Percentiles rank a stretch among this genome's conserved stretches.
Evolutionary conservation across 2,113 vertebrate species (phyloP).

Genomic region (Oncorhynchus tshawytscha): DNA sequence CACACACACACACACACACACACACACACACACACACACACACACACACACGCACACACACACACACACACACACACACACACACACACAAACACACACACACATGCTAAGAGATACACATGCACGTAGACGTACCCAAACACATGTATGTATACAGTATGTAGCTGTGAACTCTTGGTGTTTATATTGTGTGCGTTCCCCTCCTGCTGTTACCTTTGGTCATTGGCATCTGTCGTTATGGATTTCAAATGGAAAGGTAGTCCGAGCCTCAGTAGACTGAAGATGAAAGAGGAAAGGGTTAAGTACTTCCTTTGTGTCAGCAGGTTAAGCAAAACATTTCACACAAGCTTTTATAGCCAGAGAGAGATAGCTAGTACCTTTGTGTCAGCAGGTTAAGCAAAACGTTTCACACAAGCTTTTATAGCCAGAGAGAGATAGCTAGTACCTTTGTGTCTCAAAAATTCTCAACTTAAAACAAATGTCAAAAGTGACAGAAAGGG

Average conservation of each 20-base stretch:
- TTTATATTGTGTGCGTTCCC: conserved; percentile 46
- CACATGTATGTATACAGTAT: conserved; percentile 3
- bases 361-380: conserved; percentile 41
- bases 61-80: not conserved
- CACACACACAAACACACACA: no score
- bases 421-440: conserved; percentile 44
- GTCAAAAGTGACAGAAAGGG: conserved; percentile 65
- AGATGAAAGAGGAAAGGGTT: conserved; percentile 62
- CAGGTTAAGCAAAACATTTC: conserved; percentile 69
- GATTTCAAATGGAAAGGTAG: conserved; percentile 69
- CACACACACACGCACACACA: not conserved
- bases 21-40: no score
- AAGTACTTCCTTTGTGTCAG: conserved; percentile 69
- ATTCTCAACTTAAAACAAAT: conserved; percentile 65
- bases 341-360: conserved; percentile 57
- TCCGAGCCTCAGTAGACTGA: conserved; percentile 45
- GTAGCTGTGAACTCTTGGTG: conserved; percentile 22
- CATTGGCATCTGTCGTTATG: conserved; percentile 52
- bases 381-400: conserved; percentile 71
- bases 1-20: not conserved
- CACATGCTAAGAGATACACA: not conserved
- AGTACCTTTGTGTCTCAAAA: conserved; percentile 61
- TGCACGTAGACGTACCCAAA: not conserved
- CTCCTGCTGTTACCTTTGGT: conserved; percentile 46
- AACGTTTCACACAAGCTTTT: conserved; percentile 61